Base-by-base conservation (phyloP, 2,113 vertebrate species). In the Notechis scutatus region DNA sequence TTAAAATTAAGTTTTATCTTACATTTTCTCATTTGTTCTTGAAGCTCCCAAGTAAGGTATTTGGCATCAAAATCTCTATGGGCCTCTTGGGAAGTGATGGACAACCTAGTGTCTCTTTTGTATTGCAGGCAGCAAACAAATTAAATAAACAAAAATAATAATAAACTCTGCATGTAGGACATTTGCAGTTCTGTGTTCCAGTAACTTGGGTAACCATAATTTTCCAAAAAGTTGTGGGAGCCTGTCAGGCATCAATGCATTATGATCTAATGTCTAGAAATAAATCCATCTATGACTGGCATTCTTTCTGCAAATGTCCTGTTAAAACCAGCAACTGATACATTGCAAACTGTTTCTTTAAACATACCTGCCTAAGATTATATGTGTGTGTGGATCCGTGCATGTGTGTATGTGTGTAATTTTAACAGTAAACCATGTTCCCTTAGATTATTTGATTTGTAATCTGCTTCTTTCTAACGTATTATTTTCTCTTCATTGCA, bases 401-500 rank as follows among this genome's bases (percentile, higher is more conserved):
- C 18, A 18, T 55, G 55, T 8, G 24, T 10, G 21, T 8, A 26
- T 59, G 55, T 59, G 57, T 61, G 4, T 47, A 39, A 18, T 88
- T 54, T 88, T 39, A 89, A 20, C 20, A 39, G 39, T 34, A 3
- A 9, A 0, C 0, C 0, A 61, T 18, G 81, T 64, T 91, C 94
- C 61, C 18, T 5, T 64, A 15, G 0, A 81, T 87, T 81, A 85
- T 89, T 2, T n/a, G 0, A 90, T 92, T 90, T 94, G 92, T 9
- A 14, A 23, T 29, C 92, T 90, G 94, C 3, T 90, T 39, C 23
- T 26, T 94, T 94, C 61, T 86, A 0, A 92, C 12, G 11, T 88
- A 5, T 96, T 5, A 89, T 85, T 94, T 54, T 69, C 87, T 94
- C 47, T 94, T 88, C 90, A 23, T 97, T 97, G 29, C 97, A 99